phyloP scores from a whole-genome alignment of 2,797 vertebrate genomes.

The Peromyscus nudipes region DNA sequence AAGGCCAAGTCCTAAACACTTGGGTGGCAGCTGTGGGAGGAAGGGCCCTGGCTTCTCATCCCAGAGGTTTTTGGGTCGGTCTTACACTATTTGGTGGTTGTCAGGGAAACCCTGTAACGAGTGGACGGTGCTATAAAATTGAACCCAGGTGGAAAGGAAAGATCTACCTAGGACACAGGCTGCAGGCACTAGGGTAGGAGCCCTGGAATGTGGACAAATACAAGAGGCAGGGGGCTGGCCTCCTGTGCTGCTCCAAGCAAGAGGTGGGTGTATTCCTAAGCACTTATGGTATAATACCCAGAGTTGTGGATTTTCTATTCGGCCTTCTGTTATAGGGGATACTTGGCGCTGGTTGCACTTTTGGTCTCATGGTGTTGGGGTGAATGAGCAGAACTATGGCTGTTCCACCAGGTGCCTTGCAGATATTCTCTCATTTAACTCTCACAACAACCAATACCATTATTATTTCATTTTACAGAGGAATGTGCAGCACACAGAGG shows the following conservation, averaged over 20 bases:
- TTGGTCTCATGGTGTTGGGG: neutral
- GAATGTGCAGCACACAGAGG: conserved; percentile 13
- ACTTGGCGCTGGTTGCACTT: neutral
- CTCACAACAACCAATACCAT: neutral
- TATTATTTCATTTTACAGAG: conserved; percentile 16
- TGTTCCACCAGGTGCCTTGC: neutral
- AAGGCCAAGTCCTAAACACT: neutral
- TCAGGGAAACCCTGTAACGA: neutral
- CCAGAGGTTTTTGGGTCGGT: conserved; percentile 2
- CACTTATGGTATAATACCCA: neutral
- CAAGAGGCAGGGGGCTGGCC: neutral
- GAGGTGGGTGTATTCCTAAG: neutral
- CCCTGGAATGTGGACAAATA: neutral
- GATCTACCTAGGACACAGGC: neutral
- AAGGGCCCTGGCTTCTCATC: neutral
- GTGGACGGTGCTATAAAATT: neutral
- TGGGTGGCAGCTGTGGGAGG: neutral
- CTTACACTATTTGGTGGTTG: neutral
- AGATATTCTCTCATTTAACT: neutral
- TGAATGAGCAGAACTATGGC: neutral
- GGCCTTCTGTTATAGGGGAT: neutral
- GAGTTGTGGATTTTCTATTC: neutral
- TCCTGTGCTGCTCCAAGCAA: neutral
- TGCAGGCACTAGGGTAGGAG: neutral
- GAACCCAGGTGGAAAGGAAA: conserved; percentile 28